Conservation (phyloP, 2,888 invertebrate species). For the Apodemia mormo region DNA sequence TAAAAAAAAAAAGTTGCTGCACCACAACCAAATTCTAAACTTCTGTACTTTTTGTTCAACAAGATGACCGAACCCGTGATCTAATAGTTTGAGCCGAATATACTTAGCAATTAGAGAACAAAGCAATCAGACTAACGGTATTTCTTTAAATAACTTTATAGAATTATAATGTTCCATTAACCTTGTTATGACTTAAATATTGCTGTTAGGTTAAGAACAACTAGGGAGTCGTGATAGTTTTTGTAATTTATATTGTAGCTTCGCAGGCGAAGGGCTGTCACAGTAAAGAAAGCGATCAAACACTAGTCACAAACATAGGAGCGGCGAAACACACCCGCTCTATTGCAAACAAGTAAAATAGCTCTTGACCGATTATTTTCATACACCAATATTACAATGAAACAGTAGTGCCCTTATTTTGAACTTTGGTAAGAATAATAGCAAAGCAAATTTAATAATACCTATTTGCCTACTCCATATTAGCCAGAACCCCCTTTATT, state of each 20-base stretch:
- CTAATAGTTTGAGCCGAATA: too few relatives aligned
- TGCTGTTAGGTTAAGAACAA: not conserved
- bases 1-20: too few relatives aligned
- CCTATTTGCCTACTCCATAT: not conserved
- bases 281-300: slow-evolving; percentile 74
- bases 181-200: slow-evolving; percentile 10
- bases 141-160: too few relatives aligned
- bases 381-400: slow-evolving; percentile 7
- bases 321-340: slow-evolving; percentile 66
- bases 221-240: not conserved
- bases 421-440: not conserved
- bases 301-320: slow-evolving; percentile 67
- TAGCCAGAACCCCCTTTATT: too few relatives aligned
- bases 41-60: too few relatives aligned
- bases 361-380: slow-evolving; percentile 65
- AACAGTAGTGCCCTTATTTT: not conserved
- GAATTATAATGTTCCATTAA: not conserved
- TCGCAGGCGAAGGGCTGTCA: slow-evolving; percentile 47
- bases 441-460: not conserved
- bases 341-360: slow-evolving; percentile 52
- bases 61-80: too few relatives aligned
- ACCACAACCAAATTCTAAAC: too few relatives aligned
- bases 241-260: slow-evolving; percentile 24
- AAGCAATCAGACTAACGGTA: not conserved
- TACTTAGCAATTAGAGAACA: too few relatives aligned